Evolutionary conservation across 2,113 vertebrate species (phyloP).

Genomic region (Rhabdornis inornatus): DNA sequence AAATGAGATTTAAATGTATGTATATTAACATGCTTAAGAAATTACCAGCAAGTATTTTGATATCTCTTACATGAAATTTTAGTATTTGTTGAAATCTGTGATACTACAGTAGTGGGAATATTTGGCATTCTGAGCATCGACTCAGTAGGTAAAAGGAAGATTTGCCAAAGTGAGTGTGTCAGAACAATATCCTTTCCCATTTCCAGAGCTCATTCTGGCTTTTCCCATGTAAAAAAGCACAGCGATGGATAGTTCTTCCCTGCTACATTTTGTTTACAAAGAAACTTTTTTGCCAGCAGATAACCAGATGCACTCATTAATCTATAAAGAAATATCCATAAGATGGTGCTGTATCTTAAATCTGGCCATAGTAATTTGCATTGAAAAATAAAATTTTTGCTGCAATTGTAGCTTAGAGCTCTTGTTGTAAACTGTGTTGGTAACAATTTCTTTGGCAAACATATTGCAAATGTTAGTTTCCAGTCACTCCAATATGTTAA

Average conservation of each 20-base stretch:
- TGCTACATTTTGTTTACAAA: background rate
- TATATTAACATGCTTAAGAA: background rate
- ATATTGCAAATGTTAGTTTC: constrained; percentile 17
- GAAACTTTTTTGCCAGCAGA: background rate
- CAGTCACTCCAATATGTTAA: constrained; percentile 41
- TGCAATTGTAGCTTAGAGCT: background rate
- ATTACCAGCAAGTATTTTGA: background rate
- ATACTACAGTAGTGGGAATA: background rate
- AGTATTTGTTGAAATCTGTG: background rate
- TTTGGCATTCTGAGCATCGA: background rate
- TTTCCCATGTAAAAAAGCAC: background rate
- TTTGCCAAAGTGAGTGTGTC: background rate
- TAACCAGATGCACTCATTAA: constrained; percentile 1
- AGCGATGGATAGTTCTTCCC: background rate
- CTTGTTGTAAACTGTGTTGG: background rate
- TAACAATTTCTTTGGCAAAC: constrained; percentile 18
- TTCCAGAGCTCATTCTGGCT: background rate
- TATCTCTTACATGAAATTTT: background rate
- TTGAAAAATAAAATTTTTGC: constrained; percentile 2
- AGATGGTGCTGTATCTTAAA: constrained; percentile 81
- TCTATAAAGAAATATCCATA: constrained; percentile 72
- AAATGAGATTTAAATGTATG: background rate
- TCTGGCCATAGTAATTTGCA: constrained; percentile 50
- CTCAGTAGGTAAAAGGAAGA: background rate
- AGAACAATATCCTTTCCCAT: background rate